phyloP scores from a whole-genome alignment of 2,113 vertebrate species.

The Paraplagusia blochii region DNA sequence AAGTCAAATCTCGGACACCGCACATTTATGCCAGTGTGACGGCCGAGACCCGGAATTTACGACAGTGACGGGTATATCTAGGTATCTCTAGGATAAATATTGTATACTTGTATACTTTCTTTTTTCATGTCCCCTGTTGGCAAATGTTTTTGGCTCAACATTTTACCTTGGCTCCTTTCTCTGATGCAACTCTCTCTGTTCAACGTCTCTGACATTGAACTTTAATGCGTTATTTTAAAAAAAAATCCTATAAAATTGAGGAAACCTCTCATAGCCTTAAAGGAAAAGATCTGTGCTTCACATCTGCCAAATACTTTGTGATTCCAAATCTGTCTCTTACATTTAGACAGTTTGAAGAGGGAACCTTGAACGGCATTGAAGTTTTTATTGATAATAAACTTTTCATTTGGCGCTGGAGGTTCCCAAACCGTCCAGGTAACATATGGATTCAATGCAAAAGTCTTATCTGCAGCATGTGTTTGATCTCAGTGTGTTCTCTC shows the following conservation, averaged over 20 bases:
- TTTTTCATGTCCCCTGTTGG: no score
- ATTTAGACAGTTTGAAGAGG: slow-evolving; percentile 18
- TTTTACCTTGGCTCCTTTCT: no score
- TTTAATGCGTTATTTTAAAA: slow-evolving; percentile 23
- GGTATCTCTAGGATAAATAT: no score
- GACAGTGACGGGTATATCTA: no score
- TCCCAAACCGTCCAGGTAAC: slow-evolving; percentile 31
- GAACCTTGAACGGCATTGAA: slow-evolving; percentile 24
- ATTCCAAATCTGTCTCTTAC: slow-evolving; percentile 18
- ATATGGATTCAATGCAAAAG: slow-evolving; percentile 40
- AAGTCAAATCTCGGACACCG: no score
- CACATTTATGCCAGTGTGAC: no score
- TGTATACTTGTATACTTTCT: no score
- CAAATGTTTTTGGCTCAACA: no score
- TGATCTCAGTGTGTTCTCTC: slow-evolving; percentile 34
- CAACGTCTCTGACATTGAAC: slow-evolving; percentile 10
- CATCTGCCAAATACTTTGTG: neutral
- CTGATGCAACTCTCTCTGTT: neutral
- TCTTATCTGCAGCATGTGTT: slow-evolving; percentile 46
- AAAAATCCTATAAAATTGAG: slow-evolving; percentile 15
- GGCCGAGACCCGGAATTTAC: no score
- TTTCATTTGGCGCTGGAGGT: slow-evolving; percentile 6
- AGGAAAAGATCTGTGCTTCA: slow-evolving; percentile 35
- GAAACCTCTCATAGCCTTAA: slow-evolving; percentile 29
- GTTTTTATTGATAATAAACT: neutral